Conservation (phyloP, 2,888 invertebrate species). For the Ophion ellenae region DNA sequence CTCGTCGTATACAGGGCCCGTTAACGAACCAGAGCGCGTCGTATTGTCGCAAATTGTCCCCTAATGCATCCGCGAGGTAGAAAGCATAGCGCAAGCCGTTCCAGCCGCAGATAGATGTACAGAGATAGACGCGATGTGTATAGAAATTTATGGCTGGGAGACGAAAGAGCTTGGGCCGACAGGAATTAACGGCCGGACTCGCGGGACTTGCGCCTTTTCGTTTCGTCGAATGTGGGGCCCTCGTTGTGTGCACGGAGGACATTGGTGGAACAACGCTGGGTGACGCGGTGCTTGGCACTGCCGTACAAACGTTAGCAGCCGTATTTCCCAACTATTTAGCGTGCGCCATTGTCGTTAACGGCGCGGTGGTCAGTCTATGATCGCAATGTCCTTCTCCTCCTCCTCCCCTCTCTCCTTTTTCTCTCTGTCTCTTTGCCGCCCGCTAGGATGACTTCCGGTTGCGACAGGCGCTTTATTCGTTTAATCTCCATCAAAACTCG, state of each 20-base stretch:
- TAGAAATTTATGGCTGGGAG: constrained; percentile 28
- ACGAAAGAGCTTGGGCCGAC: constrained; percentile 21
- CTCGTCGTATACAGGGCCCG: constrained; percentile 58
- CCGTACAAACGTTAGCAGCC: constrained; percentile 57
- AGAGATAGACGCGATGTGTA: constrained; percentile 35
- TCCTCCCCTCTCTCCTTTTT: constrained; percentile 14
- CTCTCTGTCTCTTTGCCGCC: constrained; percentile 23
- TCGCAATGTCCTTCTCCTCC: constrained; percentile 54
- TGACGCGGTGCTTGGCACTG: constrained; percentile 70
- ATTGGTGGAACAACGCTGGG: constrained; percentile 50
- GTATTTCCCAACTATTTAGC: constrained; percentile 70
- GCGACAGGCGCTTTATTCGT: constrained; percentile 57
- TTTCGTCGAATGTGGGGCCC: neutral
- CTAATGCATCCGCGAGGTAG: constrained; percentile 76
- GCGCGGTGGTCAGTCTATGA: constrained; percentile 52
- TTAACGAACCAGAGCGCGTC: constrained; percentile 80
- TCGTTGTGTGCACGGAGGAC: constrained; percentile 21
- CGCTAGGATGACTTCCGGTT: constrained; percentile 67
- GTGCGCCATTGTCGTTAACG: constrained; percentile 68
- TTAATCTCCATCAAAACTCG: constrained; percentile 50
- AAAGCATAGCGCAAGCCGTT: constrained; percentile 76
- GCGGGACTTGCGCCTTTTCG: constrained; percentile 35
- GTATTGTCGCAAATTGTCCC: constrained; percentile 79
- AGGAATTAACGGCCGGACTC: neutral
- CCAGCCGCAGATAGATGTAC: constrained; percentile 3